Evolutionary conservation across 2,888 invertebrate genomes (phyloP).

Genomic region (Aphelenchoides bicaudatus): DNA sequence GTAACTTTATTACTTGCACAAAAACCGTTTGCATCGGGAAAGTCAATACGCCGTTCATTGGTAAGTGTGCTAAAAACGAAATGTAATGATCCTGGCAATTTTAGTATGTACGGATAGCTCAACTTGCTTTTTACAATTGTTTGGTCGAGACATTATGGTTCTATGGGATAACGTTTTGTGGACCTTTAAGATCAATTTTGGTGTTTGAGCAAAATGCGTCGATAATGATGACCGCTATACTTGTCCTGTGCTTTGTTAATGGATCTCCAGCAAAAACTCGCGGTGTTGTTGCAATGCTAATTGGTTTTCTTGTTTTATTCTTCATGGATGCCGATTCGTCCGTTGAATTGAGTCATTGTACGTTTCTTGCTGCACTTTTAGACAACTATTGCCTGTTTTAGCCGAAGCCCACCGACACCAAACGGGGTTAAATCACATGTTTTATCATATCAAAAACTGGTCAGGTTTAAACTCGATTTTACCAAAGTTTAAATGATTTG

Average conservation of each 20-base stretch:
- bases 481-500: no score
- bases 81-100: conserved; percentile 14
- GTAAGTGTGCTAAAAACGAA: conserved; percentile 23
- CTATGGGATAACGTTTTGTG: conserved; percentile 66
- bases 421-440: conserved; percentile 63
- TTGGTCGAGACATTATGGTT: conserved; percentile 64
- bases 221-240: conserved; percentile 63
- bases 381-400: conserved; percentile 29
- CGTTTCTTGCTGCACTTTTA: conserved; percentile 43
- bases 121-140: conserved; percentile 49
- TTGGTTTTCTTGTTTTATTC: conserved; percentile 64
- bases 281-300: conserved; percentile 61
- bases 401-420: conserved; percentile 63
- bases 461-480: no score
- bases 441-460: conserved; percentile 64
- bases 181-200: conserved; percentile 64
- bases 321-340: conserved; percentile 66
- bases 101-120: conserved; percentile 44
- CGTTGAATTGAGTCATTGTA: conserved; percentile 60
- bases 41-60: conserved; percentile 53
- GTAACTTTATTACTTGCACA: conserved; percentile 63
- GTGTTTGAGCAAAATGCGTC: conserved; percentile 65
- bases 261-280: conserved; percentile 63
- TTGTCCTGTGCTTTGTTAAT: conserved; percentile 63
- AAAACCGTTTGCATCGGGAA: conserved; percentile 63